These are phyloP conservation scores for Pseudolaguvia tuberculata DNA, from an alignment of 2,113 vertebrate genomes.

Conservation along the genomic window DNA sequence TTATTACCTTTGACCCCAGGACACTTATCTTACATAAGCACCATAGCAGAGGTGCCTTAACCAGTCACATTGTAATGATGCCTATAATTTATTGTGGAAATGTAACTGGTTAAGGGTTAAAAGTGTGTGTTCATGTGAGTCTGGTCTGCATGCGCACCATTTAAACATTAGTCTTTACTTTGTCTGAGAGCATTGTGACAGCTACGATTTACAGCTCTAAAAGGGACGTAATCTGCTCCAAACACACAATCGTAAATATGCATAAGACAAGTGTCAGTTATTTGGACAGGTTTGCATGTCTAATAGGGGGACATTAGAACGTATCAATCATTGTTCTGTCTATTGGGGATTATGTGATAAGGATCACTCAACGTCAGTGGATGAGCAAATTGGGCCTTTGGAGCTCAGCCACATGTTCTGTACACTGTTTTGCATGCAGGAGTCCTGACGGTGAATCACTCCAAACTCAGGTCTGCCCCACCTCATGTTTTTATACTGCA, in stretches of 20 bases:
- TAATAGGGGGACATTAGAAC: neutral
- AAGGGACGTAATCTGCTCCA: neutral
- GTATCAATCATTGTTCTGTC: neutral
- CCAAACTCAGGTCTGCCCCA: neutral
- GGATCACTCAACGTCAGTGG: constrained; percentile 3
- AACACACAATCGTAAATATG: neutral
- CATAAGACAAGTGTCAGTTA: neutral
- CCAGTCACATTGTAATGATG: constrained; percentile 41
- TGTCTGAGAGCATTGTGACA: constrained; percentile 16
- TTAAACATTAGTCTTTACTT: constrained; percentile 29
- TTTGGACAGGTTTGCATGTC: neutral
- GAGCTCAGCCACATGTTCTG: neutral
- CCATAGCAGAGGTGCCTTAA: constrained; percentile 34
- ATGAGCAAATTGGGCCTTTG: constrained; percentile 11
- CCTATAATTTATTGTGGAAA: constrained; percentile 42
- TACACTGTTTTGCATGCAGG: constrained; percentile 11
- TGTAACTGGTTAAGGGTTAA: constrained; percentile 26
- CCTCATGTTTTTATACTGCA: neutral
- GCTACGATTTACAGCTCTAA: constrained; percentile 22
- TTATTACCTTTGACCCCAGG: constrained; percentile 48
- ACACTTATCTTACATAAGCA: constrained; percentile 52
- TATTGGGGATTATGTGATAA: neutral
- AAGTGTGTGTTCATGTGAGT: constrained; percentile 18
- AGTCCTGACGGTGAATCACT: constrained; percentile 15
- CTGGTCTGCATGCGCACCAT: constrained; percentile 14